Conservation (phyloP, 30 jellyfish, hydroid and myxozoan genomes). For the Pelagia noctiluca region DNA sequence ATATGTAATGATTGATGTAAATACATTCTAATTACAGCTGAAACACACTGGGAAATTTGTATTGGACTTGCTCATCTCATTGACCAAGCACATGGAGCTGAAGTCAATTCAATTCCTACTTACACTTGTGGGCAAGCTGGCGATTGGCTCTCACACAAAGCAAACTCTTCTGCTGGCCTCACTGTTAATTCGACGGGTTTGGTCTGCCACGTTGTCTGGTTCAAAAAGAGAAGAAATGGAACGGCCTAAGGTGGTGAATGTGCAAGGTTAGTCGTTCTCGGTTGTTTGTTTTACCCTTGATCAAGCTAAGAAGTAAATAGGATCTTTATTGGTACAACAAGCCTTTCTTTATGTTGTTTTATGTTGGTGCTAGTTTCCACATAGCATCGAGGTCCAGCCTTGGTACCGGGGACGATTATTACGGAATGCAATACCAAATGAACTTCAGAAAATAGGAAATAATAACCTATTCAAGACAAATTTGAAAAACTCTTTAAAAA, state of each 20-base stretch:
- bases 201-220: slow-evolving; percentile 90
- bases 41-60: slow-evolving; percentile 95
- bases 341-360: too few relatives aligned
- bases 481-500: too few relatives aligned
- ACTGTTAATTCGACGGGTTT: slow-evolving; percentile 79
- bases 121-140: slow-evolving; percentile 77
- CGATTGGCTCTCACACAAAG: slow-evolving; percentile 86
- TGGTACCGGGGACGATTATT: too few relatives aligned
- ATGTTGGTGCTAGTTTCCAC: too few relatives aligned
- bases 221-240: slow-evolving; percentile 35
- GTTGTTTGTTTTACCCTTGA: background rate
- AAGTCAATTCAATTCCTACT: slow-evolving; percentile 77
- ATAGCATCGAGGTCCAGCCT: too few relatives aligned
- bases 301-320: too few relatives aligned
- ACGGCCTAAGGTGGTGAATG: slow-evolving; percentile 20
- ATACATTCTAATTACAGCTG: slow-evolving; percentile 64
- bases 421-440: too few relatives aligned
- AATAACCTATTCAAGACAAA: too few relatives aligned
- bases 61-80: slow-evolving; percentile 83
- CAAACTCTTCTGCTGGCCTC: slow-evolving; percentile 93
- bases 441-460: too few relatives aligned
- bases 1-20: too few relatives aligned
- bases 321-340: too few relatives aligned
- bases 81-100: slow-evolving; percentile 94
- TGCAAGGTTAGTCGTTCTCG: slow-evolving; percentile 27